These are phyloP conservation scores for Colius striatus DNA, from an alignment of 2,113 vertebrate genomes.

Conservation along the genomic window DNA sequence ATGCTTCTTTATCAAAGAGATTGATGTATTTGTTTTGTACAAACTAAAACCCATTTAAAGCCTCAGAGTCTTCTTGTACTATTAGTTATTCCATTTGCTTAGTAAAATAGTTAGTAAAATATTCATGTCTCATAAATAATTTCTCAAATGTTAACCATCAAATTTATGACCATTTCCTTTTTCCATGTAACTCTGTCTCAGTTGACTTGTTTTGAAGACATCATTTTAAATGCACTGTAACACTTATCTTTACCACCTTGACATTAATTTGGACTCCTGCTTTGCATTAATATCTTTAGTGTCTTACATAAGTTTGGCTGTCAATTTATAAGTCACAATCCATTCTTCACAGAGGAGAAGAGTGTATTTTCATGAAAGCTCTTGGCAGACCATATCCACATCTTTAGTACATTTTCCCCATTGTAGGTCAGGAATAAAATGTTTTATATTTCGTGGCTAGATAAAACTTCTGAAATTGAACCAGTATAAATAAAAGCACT, in stretches of 20 bases:
- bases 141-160: neutral
- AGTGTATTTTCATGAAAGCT: neutral
- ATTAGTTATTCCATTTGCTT: slow-evolving; percentile 56
- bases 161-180: slow-evolving; percentile 6
- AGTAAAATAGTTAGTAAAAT: slow-evolving; percentile 41
- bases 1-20: neutral
- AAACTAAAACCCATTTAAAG: neutral
- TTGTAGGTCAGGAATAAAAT: neutral
- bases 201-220: neutral
- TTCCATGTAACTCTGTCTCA: neutral
- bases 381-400: neutral
- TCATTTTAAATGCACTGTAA: slow-evolving; percentile 9
- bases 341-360: neutral
- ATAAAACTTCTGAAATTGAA: neutral
- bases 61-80: neutral
- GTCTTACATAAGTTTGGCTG: neutral
- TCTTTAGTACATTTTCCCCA: neutral
- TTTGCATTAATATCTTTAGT: slow-evolving; percentile 20
- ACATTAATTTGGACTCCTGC: neutral
- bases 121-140: slow-evolving; percentile 29
- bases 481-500: neutral
- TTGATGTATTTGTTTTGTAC: neutral
- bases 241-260: neutral
- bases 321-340: neutral
- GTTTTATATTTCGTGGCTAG: neutral